Evolutionary conservation across 1,140 invertebrate species (phyloP).

Genomic region (Calycopis cecrops): DNA sequence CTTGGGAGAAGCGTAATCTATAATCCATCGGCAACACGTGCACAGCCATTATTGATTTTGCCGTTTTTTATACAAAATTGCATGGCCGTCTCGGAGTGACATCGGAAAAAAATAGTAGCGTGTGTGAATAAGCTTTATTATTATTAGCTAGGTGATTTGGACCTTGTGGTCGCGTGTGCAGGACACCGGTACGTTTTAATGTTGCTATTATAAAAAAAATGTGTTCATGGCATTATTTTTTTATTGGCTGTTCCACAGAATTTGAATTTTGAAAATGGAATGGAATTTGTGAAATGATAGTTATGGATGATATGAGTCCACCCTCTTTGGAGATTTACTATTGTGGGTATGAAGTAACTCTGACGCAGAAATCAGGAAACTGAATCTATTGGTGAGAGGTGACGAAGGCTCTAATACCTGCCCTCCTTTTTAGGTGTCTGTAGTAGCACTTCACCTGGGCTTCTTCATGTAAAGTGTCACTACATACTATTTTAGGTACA

Average conservation of each 20-base stretch:
- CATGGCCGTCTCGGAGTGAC: conserved; percentile 55
- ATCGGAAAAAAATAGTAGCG: conserved; percentile 60
- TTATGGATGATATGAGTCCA: too few relatives aligned
- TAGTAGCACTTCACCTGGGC: too few relatives aligned
- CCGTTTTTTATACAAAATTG: conserved; percentile 71
- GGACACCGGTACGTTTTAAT: neutral
- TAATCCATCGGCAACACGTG: conserved; percentile 72
- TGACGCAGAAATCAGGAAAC: too few relatives aligned
- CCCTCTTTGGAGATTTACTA: too few relatives aligned
- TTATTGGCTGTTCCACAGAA: neutral
- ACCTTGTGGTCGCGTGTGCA: conserved; percentile 32
- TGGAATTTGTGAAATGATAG: too few relatives aligned
- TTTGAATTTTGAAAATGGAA: too few relatives aligned
- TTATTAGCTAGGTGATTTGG: conserved; percentile 68
- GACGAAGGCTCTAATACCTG: too few relatives aligned
- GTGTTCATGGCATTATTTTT: neutral
- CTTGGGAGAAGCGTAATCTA: conserved; percentile 63
- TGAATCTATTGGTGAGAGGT: too few relatives aligned
- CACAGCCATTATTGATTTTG: conserved; percentile 72
- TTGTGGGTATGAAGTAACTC: too few relatives aligned
- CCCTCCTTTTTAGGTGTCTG: too few relatives aligned
- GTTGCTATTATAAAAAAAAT: neutral
- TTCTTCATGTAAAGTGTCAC: too few relatives aligned
- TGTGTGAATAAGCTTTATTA: conserved; percentile 63
- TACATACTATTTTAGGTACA: too few relatives aligned